These are phyloP conservation scores for Callocephalon fimbriatum DNA, from an alignment of 2,113 vertebrate genomes.

Conservation along the genomic window DNA sequence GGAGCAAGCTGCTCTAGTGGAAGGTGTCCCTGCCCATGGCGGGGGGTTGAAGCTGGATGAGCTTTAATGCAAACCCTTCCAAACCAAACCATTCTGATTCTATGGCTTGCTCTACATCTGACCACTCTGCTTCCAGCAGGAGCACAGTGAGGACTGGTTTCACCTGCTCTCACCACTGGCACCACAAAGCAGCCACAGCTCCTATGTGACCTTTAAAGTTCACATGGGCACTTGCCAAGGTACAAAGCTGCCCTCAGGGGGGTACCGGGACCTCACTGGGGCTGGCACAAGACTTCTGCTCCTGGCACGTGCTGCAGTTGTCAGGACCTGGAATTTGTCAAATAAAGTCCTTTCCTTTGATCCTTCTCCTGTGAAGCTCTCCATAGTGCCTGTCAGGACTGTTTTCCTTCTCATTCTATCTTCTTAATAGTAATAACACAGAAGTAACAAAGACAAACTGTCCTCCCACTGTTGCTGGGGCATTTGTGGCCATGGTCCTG, in stretches of 20 bases:
- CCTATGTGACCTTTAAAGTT: neutral
- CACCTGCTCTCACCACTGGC: neutral
- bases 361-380: neutral
- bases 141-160: rapidly evolving
- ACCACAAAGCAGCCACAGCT: neutral
- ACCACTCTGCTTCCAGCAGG: neutral
- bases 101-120: neutral
- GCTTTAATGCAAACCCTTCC: neutral
- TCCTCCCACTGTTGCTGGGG: rapidly evolving
- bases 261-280: neutral
- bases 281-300: neutral
- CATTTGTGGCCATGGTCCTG: neutral
- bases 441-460: neutral
- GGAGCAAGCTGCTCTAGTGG: neutral
- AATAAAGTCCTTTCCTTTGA: neutral
- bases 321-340: neutral
- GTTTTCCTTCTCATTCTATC: neutral
- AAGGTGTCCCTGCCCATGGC: neutral
- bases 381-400: neutral
- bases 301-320: rapidly evolving
- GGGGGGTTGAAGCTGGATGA: neutral
- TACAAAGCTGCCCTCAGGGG: rapidly evolving
- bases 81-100: neutral
- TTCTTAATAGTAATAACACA: neutral
- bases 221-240: neutral